These are phyloP conservation scores for Motacilla alba DNA, from an alignment of 2,113 vertebrate genomes.

Conservation along the genomic window DNA sequence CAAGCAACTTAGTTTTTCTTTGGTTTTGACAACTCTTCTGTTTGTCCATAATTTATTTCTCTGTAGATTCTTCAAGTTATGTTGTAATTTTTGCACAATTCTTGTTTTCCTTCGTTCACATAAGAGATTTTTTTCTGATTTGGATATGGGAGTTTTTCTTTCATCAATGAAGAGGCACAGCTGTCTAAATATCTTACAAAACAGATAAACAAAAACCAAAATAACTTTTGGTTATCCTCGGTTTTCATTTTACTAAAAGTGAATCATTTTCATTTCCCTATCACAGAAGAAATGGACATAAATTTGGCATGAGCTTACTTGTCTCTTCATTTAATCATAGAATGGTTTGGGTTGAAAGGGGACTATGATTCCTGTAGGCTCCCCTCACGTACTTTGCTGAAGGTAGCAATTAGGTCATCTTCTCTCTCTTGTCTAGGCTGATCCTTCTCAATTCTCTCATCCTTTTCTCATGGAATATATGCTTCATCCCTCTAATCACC, in stretches of 20 bases:
- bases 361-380: neutral
- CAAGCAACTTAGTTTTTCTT: neutral
- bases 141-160: neutral
- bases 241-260: neutral
- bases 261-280: neutral
- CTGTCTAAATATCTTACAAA: neutral
- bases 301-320: neutral
- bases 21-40: neutral
- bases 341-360: neutral
- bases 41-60: neutral
- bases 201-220: neutral
- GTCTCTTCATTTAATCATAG: neutral
- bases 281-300: neutral
- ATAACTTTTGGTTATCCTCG: neutral
- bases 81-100: neutral
- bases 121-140: neutral
- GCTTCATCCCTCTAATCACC: neutral
- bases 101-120: neutral
- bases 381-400: neutral
- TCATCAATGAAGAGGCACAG: neutral
- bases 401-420: fast-evolving
- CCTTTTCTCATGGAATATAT: neutral
- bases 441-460: neutral
- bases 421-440: neutral
- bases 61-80: neutral